These are phyloP conservation scores for Himalopsyche kuldschensis DNA, from an alignment of 2,888 invertebrate species.

Conservation along the genomic window DNA sequence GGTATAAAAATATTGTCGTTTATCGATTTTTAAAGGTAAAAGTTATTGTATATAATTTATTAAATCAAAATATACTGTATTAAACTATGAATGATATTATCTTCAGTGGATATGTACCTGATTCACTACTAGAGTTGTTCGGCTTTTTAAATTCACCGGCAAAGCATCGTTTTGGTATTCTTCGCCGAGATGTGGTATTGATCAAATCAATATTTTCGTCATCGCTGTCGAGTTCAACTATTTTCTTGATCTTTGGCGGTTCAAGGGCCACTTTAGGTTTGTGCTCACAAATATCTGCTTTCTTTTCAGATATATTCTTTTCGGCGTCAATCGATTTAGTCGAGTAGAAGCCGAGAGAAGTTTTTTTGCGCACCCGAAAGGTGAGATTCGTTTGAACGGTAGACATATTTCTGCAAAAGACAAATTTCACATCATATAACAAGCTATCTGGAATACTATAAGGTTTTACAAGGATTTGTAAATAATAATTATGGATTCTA, in stretches of 20 bases:
- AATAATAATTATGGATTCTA: no score
- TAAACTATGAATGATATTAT: neutral
- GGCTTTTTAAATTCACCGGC: neutral
- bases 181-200: constrained; percentile 10
- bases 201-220: constrained; percentile 36
- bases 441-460: no score
- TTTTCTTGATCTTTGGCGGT: constrained; percentile 31
- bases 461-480: no score
- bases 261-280: neutral
- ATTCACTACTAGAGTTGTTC: no score
- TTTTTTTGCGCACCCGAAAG: constrained; percentile 56
- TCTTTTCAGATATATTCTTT: neutral
- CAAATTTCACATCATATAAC: no score
- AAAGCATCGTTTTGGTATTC: constrained; percentile 6
- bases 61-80: no score
- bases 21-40: no score
- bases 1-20: no score
- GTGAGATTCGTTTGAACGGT: constrained; percentile 55
- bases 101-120: no score
- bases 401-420: constrained; percentile 47
- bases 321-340: constrained; percentile 20
- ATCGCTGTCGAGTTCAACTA: constrained; percentile 33
- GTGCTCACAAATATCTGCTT: neutral
- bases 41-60: no score
- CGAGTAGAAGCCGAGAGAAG: constrained; percentile 41